phyloP scores from a whole-genome alignment of 2,888 invertebrate genomes.

The Branchellion lobata region DNA sequence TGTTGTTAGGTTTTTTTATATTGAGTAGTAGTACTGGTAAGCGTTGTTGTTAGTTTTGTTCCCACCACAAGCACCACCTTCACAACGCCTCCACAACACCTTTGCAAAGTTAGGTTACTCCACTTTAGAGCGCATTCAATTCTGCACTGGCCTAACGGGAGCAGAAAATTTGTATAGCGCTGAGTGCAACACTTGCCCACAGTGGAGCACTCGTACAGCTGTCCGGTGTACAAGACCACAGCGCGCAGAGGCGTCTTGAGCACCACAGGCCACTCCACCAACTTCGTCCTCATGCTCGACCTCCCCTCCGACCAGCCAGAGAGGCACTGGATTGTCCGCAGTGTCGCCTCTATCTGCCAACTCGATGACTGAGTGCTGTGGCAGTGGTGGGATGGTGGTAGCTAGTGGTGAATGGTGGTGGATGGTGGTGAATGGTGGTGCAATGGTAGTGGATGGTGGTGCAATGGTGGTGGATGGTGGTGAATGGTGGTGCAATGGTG shows the following conservation, averaged over 20 bases:
- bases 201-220: constrained; percentile 48
- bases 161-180: too few species aligned
- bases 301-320: constrained; percentile 55
- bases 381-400: neutral
- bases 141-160: too few species aligned
- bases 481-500: too few species aligned
- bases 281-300: constrained; percentile 61
- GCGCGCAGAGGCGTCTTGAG: constrained; percentile 80
- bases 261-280: constrained; percentile 63
- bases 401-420: neutral
- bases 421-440: neutral
- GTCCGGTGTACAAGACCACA: constrained; percentile 78
- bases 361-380: constrained; percentile 53
- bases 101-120: too few species aligned
- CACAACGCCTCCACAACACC: too few species aligned
- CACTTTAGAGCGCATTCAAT: too few species aligned
- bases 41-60: too few species aligned
- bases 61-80: too few species aligned
- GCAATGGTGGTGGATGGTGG: neutral
- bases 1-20: too few species aligned
- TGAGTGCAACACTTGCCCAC: neutral
- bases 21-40: too few species aligned
- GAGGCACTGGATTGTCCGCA: constrained; percentile 54
- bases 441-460: neutral
- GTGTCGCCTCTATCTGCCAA: constrained; percentile 56